phyloP scores from a whole-genome alignment of 1,140 invertebrate genomes.

The Saxidomus purpurata region DNA sequence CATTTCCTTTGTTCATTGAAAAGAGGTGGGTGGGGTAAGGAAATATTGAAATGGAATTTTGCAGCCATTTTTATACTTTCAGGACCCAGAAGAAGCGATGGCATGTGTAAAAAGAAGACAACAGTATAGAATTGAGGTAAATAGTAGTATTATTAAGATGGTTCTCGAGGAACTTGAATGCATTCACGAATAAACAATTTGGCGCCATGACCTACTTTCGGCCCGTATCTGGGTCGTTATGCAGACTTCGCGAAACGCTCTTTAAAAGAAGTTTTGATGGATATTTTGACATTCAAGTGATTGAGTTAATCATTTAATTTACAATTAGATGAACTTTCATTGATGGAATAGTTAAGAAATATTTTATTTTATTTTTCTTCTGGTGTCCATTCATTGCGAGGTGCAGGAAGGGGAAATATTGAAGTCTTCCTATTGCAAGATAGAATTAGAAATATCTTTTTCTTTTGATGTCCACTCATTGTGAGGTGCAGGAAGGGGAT shows the following conservation, averaged over 20 bases:
- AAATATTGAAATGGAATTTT: neutral
- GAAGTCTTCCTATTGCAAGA: too few species aligned
- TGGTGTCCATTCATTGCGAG: slow-evolving; percentile 7
- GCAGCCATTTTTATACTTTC: slow-evolving; percentile 41
- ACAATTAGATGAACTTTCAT: neutral
- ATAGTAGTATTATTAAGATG: neutral
- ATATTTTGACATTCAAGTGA: neutral
- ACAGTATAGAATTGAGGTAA: slow-evolving; percentile 81
- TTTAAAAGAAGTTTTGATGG: neutral
- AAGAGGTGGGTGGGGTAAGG: slow-evolving; percentile 49
- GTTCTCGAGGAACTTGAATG: neutral
- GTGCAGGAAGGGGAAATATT: neutral
- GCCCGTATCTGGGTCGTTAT: neutral
- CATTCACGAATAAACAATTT: slow-evolving; percentile 25
- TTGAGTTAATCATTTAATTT: neutral
- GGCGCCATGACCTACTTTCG: slow-evolving; percentile 43
- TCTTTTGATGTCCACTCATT: neutral
- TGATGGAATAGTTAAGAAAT: neutral
- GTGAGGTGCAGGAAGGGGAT: too few species aligned
- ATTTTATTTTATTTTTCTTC: slow-evolving; percentile 46
- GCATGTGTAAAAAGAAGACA: slow-evolving; percentile 72
- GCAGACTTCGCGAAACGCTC: neutral
- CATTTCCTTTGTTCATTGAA: slow-evolving; percentile 61
- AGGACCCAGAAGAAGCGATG: slow-evolving; percentile 76
- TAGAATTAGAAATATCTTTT: too few species aligned